These are phyloP conservation scores for Chascanopsetta lugubris DNA, from an alignment of 2,113 vertebrate species.

Conservation along the genomic window DNA sequence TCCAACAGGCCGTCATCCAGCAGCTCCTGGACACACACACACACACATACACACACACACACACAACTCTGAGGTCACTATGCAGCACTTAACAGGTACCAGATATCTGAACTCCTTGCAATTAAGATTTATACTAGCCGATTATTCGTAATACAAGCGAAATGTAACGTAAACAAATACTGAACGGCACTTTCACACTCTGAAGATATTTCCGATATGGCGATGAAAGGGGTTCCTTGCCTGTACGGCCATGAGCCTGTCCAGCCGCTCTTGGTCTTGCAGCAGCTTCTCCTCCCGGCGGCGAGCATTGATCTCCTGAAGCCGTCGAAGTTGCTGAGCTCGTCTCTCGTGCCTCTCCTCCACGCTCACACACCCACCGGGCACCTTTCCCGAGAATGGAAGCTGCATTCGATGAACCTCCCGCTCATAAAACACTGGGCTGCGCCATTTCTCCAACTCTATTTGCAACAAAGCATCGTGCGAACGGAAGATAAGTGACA, in stretches of 20 bases:
- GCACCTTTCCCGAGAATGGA: constrained; percentile 90
- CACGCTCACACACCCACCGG: constrained; percentile 83
- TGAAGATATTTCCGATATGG: too few species aligned
- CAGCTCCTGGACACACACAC: constrained; percentile 76
- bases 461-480: background rate
- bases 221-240: constrained; percentile 59
- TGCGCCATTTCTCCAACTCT: constrained; percentile 95
- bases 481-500: background rate
- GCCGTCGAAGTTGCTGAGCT: constrained; percentile 91
- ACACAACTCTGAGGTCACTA: constrained; percentile 26
- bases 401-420: constrained; percentile 96
- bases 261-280: constrained; percentile 92
- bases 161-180: too few species aligned
- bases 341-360: constrained; percentile 93
- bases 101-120: too few species aligned
- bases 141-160: too few species aligned
- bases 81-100: too few species aligned
- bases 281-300: constrained; percentile 93
- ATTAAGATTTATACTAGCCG: too few species aligned
- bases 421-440: constrained; percentile 90
- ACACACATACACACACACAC: too few species aligned
- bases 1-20: constrained; percentile 80
- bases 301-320: constrained; percentile 93
- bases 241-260: constrained; percentile 89
- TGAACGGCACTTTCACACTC: too few species aligned